phyloP scores from a whole-genome alignment of 2,888 invertebrate species.

The Drosophila quinaria region DNA sequence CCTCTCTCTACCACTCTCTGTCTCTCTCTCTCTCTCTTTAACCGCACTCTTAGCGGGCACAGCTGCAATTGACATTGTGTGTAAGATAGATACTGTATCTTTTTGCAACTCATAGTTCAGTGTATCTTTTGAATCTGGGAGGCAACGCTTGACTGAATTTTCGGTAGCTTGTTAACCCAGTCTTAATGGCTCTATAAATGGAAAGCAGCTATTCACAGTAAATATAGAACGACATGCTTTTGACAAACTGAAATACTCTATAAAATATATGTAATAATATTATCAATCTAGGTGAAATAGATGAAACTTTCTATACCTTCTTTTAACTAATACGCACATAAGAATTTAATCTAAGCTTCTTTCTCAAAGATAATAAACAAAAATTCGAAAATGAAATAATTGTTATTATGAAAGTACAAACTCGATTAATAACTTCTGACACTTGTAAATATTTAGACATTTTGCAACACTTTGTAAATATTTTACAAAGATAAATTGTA shows the following conservation, averaged over 20 bases:
- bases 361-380: no score
- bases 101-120: conserved; percentile 47
- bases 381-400: no score
- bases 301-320: no score
- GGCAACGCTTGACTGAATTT: conserved; percentile 60
- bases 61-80: conserved; percentile 54
- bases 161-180: conserved; percentile 49
- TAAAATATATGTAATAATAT: not conserved
- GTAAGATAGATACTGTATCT: conserved; percentile 50
- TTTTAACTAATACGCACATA: no score
- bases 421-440: not conserved
- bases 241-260: not conserved
- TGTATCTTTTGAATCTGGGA: conserved; percentile 29
- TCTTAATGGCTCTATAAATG: conserved; percentile 46
- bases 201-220: conserved; percentile 12
- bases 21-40: not conserved
- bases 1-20: not conserved
- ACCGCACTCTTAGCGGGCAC: not conserved
- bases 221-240: not conserved
- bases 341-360: no score
- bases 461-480: not conserved
- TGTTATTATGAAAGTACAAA: not conserved
- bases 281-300: no score
- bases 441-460: not conserved
- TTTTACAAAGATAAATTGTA: not conserved